These are phyloP conservation scores for Malacosoma neustria DNA, from an alignment of 2,888 invertebrate genomes.

Conservation along the genomic window DNA sequence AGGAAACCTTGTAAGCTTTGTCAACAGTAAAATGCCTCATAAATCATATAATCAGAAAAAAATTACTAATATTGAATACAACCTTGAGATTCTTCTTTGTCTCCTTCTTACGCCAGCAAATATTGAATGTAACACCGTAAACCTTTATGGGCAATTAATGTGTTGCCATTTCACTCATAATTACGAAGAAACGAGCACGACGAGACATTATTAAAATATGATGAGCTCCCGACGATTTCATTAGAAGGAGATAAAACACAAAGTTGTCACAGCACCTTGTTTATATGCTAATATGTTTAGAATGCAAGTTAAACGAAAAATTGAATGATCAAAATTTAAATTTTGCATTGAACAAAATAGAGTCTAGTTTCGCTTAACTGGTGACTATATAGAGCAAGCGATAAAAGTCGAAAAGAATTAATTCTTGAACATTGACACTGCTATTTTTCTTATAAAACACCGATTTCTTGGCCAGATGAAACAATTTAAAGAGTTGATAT, in stretches of 20 bases:
- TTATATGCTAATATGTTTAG: constrained; percentile 21
- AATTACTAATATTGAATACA: too few species aligned
- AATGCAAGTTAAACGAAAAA: constrained; percentile 14
- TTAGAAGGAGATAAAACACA: constrained; percentile 13
- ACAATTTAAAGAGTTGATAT: too few species aligned
- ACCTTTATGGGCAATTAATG: background rate
- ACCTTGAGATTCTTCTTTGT: too few species aligned
- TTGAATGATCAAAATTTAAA: constrained; percentile 1
- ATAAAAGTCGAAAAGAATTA: constrained; percentile 11
- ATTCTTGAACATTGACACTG: constrained; percentile 8
- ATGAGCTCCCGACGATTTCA: constrained; percentile 16
- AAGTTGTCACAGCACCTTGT: constrained; percentile 18
- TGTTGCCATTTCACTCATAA: background rate
- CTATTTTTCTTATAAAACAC: background rate
- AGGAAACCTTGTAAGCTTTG: too few species aligned
- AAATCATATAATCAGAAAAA: too few species aligned
- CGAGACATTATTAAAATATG: constrained; percentile 15
- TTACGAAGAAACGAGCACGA: background rate
- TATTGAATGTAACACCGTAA: background rate
- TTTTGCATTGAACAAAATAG: constrained; percentile 1
- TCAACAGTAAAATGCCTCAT: too few species aligned
- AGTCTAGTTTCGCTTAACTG: constrained; percentile 5
- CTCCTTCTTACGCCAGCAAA: background rate
- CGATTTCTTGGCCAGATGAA: too few species aligned
- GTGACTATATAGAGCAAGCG: background rate